A percentile compares a stretch with the other conserved stretches of the same genome.
These are phyloP conservation scores for Macrotrachela quadricornifera DNA, from an alignment of 1,140 invertebrate species.

Conservation along the genomic window DNA sequence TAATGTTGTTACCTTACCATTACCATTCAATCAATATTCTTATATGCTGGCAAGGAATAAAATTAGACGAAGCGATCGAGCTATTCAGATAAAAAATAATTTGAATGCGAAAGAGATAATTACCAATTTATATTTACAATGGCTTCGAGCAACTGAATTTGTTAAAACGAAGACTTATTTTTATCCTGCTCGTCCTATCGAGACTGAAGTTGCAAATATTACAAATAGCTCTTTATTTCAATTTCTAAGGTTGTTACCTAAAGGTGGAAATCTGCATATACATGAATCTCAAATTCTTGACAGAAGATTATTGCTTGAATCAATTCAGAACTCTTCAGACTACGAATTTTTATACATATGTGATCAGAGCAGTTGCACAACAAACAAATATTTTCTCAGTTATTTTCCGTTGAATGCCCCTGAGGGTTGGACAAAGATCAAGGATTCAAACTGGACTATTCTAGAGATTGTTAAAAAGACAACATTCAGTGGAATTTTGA, in stretches of 20 bases:
- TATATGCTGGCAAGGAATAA: constrained; percentile 4
- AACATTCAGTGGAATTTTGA: constrained; percentile 5
- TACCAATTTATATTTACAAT: constrained; percentile 2
- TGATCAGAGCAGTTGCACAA: not conserved
- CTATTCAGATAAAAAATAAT: too few species aligned
- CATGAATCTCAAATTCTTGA: constrained; percentile 5
- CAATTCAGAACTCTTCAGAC: not conserved
- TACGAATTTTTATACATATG: constrained; percentile 2
- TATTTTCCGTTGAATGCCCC: not conserved
- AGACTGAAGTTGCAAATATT: not conserved
- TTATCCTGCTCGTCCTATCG: constrained; percentile 3
- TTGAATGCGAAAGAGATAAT: constrained; percentile 7
- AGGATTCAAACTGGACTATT: constrained; percentile 4
- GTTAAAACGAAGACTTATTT: constrained; percentile 1
- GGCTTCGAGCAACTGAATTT: not conserved
- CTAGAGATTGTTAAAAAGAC: constrained; percentile 1
- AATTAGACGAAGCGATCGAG: too few species aligned
- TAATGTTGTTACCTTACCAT: not conserved
- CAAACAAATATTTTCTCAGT: not conserved
- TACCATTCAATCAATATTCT: constrained; percentile 5
- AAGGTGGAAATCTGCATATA: constrained; percentile 7
- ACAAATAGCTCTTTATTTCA: not conserved
- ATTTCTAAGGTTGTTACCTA: not conserved
- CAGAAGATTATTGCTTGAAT: constrained; percentile 1
- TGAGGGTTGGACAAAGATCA: not conserved